Evolutionary conservation across 2,888 invertebrate genomes (phyloP).

Genomic region (Eledone cirrhosa): DNA sequence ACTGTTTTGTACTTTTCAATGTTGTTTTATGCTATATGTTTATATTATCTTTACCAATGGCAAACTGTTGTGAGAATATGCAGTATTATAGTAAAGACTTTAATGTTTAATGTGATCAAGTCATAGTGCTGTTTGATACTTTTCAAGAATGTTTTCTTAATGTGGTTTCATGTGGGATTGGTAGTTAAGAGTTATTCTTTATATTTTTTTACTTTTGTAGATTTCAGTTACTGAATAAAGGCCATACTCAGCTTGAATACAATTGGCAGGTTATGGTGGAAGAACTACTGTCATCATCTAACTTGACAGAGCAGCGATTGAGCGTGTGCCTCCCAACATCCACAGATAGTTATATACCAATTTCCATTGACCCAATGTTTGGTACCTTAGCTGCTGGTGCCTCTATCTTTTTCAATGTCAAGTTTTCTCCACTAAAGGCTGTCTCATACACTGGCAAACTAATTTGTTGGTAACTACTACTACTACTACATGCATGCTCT

Average conservation of each 20-base stretch:
- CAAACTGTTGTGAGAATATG: no score
- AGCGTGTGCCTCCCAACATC: neutral
- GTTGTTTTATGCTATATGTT: no score
- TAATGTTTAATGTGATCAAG: no score
- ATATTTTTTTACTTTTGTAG: constrained; percentile 39
- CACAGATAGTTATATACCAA: constrained; percentile 57
- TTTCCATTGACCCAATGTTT: constrained; percentile 62
- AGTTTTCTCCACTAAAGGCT: constrained; percentile 65
- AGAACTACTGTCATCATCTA: constrained; percentile 39
- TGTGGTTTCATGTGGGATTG: no score
- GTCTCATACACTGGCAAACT: constrained; percentile 64
- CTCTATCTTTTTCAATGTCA: constrained; percentile 54
- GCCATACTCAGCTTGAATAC: constrained; percentile 61
- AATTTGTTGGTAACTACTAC: constrained; percentile 63
- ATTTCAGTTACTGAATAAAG: constrained; percentile 60
- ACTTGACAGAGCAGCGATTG: neutral
- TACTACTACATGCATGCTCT: no score
- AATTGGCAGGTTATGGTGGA: constrained; percentile 65
- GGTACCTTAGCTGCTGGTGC: constrained; percentile 62
- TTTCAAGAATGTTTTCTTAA: no score
- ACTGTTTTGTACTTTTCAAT: no score
- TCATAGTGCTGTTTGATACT: no score
- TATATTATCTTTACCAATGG: no score
- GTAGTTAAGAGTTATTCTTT: no score
- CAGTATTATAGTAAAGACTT: no score